Evolutionary conservation across 2,797 vertebrate species (phyloP).

Genomic region (Eulemur mongoz): DNA sequence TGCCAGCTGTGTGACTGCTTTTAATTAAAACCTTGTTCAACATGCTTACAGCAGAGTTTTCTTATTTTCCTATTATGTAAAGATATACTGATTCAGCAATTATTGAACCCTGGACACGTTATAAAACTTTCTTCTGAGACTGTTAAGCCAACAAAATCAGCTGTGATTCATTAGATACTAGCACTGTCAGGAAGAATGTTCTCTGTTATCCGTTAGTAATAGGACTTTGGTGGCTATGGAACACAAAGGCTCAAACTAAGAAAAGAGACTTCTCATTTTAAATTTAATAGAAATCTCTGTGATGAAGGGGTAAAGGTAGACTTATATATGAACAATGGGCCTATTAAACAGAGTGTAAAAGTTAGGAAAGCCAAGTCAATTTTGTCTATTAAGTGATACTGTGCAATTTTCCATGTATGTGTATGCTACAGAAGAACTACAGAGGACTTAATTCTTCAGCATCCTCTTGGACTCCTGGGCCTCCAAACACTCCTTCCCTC

Average conservation of each 20-base stretch:
- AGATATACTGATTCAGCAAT: slow-evolving; percentile 84
- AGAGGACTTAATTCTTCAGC: not conserved
- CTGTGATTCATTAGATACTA: slow-evolving; percentile 78
- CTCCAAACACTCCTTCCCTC: not conserved
- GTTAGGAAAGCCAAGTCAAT: not conserved
- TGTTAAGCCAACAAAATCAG: slow-evolving; percentile 75
- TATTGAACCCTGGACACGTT: slow-evolving; percentile 74
- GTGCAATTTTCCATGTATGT: not conserved
- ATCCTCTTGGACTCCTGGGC: not conserved
- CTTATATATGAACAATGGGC: not conserved
- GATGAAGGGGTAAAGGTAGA: slow-evolving; percentile 13
- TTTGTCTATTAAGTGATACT: not conserved
- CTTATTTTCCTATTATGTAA: slow-evolving; percentile 78
- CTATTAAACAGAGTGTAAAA: not conserved
- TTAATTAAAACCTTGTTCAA: slow-evolving; percentile 80
- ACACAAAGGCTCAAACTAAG: not conserved
- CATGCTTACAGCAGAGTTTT: slow-evolving; percentile 70
- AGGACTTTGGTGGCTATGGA: not conserved
- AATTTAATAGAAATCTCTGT: slow-evolving; percentile 56
- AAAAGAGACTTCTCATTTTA: not conserved
- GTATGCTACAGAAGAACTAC: not conserved
- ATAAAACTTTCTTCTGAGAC: slow-evolving; percentile 75
- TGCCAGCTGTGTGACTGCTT: slow-evolving; percentile 79
- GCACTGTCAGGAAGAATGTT: slow-evolving; percentile 29
- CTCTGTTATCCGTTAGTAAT: not conserved